Base-by-base conservation (phyloP, 1,140 invertebrate genomes). In the Vanessa tameamea region DNA sequence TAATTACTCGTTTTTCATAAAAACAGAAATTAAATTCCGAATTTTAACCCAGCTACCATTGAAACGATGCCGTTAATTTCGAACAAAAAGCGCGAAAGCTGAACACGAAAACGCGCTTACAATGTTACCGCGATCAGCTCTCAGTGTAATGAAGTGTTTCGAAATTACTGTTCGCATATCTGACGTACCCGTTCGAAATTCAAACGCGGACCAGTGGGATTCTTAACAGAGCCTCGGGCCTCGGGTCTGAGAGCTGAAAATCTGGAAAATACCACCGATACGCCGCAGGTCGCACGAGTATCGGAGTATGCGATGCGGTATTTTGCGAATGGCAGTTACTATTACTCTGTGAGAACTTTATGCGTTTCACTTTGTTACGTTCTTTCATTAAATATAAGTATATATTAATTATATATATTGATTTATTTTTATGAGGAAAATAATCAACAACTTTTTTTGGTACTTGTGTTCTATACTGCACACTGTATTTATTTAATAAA, bases 221-320 rank as follows among this genome's bases (percentile, higher is more conserved):
- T 91, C 89, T 91, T 90, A 91, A 90, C 88, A 82, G 84, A 81
- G 86, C 86, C 82, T 75, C 80, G 66, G 82, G 81, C 64, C 14
- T 47, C 82, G 55, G 75, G 75, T 72, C 43, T 78, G 83, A 79
- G 77, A 78, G 81, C 78, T 80, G 88, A 90, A 92, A 92, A 92
- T 92, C 82, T 90, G 84, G 87, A 89, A 92, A 91, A 89, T 91
- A 20, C 79, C 66, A 12, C 37, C 37, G 55, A 68, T 50, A 81
- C 82, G 78, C 87, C 83, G 82, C 87, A 85, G 81, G 86, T 87
- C 83, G 85, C 82, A 90, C 87, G 82, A 89, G 85, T 78, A 89
- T 81, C 81, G 83, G 83, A 92, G 87, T 92, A 90, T 88, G 87
- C 87, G 82, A 86, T 89, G 81, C 88, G 90, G 90, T 84, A 92